Conservation (phyloP, 92 coral and sea anemone species). For the Nematostella vectensis region DNA sequence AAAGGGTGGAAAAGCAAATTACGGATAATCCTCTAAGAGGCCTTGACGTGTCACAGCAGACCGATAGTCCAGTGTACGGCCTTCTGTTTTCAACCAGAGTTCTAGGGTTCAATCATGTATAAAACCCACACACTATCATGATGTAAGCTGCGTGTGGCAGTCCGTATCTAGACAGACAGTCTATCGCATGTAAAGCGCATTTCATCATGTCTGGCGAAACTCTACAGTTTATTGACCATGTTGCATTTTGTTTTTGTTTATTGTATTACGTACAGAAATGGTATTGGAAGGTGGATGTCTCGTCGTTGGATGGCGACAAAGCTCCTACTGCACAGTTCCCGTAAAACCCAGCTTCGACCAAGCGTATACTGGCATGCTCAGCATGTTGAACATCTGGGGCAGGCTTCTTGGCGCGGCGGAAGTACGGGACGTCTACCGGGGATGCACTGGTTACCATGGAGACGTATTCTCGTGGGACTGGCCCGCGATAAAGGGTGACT, state of each 20-base stretch:
- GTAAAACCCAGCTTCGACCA: neutral
- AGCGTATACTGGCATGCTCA: constrained; percentile 23
- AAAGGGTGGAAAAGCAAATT: no score
- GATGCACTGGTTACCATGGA: constrained; percentile 27
- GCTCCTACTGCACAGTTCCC: neutral
- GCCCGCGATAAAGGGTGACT: neutral
- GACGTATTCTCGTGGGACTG: constrained; percentile 29
- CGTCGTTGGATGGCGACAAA: constrained; percentile 17
- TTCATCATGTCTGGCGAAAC: neutral
- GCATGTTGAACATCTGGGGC: constrained; percentile 38
- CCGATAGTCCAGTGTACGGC: no score
- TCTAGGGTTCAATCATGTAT: no score
- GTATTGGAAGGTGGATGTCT: constrained; percentile 44
- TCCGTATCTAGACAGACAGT: neutral
- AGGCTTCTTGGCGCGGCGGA: constrained; percentile 9
- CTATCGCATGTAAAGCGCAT: neutral
- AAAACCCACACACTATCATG: no score
- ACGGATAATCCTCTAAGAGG: no score
- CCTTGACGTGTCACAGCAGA: no score
- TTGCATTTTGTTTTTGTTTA: neutral
- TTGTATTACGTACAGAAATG: neutral
- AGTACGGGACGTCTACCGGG: constrained; percentile 17
- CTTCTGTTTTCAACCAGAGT: no score
- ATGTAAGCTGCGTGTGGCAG: neutral
- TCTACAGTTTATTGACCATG: neutral